Conservation (phyloP, 2,888 invertebrate genomes). For the Polydrusus tereticollis region DNA sequence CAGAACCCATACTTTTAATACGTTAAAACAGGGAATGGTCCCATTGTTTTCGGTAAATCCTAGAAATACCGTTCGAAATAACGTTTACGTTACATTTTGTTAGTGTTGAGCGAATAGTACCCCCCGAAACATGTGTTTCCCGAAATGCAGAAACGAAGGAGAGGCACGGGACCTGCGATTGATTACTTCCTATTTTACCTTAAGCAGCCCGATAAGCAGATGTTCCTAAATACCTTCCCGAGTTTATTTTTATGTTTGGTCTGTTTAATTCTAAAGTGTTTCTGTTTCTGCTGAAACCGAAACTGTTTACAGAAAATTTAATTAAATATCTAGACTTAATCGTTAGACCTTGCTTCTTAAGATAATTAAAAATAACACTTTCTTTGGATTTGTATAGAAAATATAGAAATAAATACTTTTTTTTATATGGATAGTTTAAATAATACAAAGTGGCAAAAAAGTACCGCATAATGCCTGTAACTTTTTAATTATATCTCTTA, state of each 20-base stretch:
- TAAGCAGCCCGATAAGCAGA: constrained; percentile 44
- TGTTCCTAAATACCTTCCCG: constrained; percentile 34
- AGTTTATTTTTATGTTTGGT: constrained; percentile 39
- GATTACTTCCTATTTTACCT: constrained; percentile 57
- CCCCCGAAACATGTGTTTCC: constrained; percentile 57
- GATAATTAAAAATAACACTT: background rate
- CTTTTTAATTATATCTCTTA: too few species aligned
- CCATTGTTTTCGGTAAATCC: too few species aligned
- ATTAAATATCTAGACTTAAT: background rate
- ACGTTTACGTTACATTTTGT: constrained; percentile 13
- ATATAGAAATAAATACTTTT: too few species aligned
- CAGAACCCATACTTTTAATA: too few species aligned
- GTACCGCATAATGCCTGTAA: too few species aligned
- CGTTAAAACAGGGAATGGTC: too few species aligned
- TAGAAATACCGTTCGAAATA: constrained; percentile 4
- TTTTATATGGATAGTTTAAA: too few species aligned
- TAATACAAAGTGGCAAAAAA: too few species aligned
- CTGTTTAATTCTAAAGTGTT: constrained; percentile 26
- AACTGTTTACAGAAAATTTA: constrained; percentile 16
- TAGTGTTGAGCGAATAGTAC: constrained; percentile 13
- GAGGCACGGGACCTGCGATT: constrained; percentile 52
- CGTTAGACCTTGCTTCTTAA: background rate
- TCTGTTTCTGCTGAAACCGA: background rate
- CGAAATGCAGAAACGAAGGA: constrained; percentile 58
- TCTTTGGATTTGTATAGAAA: too few species aligned